Evolutionary conservation across 2,888 invertebrate genomes (phyloP).

Genomic region (Himalopsyche anomala): DNA sequence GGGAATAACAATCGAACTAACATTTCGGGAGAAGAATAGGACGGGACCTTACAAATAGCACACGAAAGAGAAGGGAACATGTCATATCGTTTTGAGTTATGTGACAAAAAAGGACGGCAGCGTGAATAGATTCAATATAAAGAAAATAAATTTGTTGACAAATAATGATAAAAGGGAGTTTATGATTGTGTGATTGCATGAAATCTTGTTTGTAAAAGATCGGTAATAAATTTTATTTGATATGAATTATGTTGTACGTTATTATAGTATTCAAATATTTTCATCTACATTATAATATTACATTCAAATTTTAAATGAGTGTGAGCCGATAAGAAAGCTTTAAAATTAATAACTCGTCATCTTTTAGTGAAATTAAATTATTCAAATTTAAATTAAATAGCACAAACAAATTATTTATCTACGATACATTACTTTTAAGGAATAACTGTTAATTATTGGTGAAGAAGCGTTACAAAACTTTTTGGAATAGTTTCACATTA

Average conservation of each 20-base stretch:
- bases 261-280: too few relatives aligned
- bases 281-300: too few relatives aligned
- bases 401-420: too few relatives aligned
- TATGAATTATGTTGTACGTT: constrained; percentile 6
- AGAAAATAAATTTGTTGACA: constrained; percentile 44
- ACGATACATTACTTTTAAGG: too few relatives aligned
- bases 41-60: neutral
- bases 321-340: too few relatives aligned
- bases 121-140: constrained; percentile 42
- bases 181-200: constrained; percentile 46
- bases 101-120: constrained; percentile 33
- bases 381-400: too few relatives aligned
- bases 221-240: constrained; percentile 11
- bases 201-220: constrained; percentile 5
- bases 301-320: too few relatives aligned
- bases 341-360: too few relatives aligned
- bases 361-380: too few relatives aligned
- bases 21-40: constrained; percentile 19
- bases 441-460: too few relatives aligned
- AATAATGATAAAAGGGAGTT: constrained; percentile 47
- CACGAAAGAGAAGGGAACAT: constrained; percentile 4
- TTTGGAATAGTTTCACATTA: too few relatives aligned
- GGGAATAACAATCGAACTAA: constrained; percentile 56
- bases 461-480: too few relatives aligned
- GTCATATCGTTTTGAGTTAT: neutral